These are phyloP conservation scores for Danaus chrysippus DNA, from an alignment of 2,888 invertebrate genomes.

Conservation along the genomic window DNA sequence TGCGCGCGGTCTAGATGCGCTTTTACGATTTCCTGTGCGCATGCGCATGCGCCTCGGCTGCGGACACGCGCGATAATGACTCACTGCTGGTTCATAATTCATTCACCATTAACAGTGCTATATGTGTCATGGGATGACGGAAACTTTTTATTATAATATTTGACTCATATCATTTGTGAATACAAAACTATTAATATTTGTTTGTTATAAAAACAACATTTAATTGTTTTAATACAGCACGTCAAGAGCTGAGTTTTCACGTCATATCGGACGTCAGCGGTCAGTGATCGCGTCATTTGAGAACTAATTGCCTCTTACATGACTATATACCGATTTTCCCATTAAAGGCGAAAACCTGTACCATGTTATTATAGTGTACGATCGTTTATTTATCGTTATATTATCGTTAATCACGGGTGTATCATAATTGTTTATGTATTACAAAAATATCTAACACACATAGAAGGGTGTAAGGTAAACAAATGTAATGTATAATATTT, in stretches of 20 bases:
- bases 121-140: constrained; percentile 9
- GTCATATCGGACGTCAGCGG: constrained; percentile 44
- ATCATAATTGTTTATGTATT: no score
- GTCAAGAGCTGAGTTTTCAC: constrained; percentile 34
- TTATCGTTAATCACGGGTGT: no score
- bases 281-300: constrained; percentile 43
- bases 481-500: no score
- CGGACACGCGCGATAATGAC: constrained; percentile 33
- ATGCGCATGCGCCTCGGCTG: constrained; percentile 38
- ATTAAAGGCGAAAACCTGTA: constrained; percentile 15
- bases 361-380: no score
- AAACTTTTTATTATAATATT: no score
- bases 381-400: no score
- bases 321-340: constrained; percentile 18
- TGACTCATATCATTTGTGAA: no score
- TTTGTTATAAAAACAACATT: neutral
- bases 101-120: constrained; percentile 23
- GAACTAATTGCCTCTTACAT: constrained; percentile 22
- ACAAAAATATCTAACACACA: no score
- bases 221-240: constrained; percentile 24
- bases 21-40: constrained; percentile 75
- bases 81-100: constrained; percentile 28
- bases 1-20: constrained; percentile 68
- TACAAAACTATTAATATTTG: no score
- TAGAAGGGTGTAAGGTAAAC: no score